Evolutionary conservation across 2,113 vertebrate genomes (phyloP).

Genomic region (Dissostichus mawsoni): DNA sequence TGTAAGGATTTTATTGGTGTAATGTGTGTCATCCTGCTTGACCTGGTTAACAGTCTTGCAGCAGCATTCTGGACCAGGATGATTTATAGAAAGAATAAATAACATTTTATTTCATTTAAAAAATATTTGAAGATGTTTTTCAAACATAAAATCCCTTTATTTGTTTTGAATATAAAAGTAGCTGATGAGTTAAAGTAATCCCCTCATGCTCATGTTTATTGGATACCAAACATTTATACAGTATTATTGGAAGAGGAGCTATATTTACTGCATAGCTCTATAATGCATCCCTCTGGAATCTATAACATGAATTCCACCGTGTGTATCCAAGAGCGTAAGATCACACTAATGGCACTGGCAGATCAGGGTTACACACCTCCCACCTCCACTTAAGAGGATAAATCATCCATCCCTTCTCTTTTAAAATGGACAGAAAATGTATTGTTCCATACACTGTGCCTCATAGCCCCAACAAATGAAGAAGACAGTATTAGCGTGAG

Average conservation of each 20-base stretch:
- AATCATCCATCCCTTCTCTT: constrained; percentile 71
- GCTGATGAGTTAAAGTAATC: constrained; percentile 11
- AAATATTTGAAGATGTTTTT: neutral
- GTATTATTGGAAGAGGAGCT: constrained; percentile 49
- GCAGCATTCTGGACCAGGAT: too few species aligned
- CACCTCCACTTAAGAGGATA: constrained; percentile 69
- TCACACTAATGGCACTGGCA: constrained; percentile 62
- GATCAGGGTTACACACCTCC: constrained; percentile 66
- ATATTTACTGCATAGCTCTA: constrained; percentile 63
- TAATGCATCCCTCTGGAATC: constrained; percentile 57
- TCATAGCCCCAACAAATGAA: constrained; percentile 75
- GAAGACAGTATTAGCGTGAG: constrained; percentile 79
- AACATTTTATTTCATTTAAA: too few species aligned
- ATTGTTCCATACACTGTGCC: constrained; percentile 64
- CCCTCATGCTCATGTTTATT: constrained; percentile 19
- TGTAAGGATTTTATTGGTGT: too few species aligned
- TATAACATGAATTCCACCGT: constrained; percentile 60
- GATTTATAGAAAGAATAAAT: too few species aligned
- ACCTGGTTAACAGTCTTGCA: too few species aligned
- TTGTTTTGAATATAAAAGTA: constrained; percentile 1
- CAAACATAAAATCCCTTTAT: neutral
- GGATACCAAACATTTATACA: constrained; percentile 27
- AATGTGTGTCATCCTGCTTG: too few species aligned
- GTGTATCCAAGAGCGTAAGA: constrained; percentile 59
- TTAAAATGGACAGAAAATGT: constrained; percentile 61